Conservation (phyloP, 1,140 invertebrate species). For the Drosophila sulfurigaster region DNA sequence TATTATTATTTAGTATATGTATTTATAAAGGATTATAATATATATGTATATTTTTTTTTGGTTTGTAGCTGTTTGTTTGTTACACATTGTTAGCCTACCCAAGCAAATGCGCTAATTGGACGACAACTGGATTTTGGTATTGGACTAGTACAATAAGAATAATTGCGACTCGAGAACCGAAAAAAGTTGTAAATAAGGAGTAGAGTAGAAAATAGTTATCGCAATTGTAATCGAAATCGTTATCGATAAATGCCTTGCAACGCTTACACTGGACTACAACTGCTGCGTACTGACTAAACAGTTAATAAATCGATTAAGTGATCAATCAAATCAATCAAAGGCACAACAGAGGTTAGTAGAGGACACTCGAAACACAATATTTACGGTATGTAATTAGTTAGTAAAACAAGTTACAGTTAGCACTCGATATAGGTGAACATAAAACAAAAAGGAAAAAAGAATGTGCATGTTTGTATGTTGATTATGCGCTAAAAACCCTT, state of each 20-base stretch:
- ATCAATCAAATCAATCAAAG: slow-evolving; percentile 64
- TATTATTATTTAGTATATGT: slow-evolving; percentile 40
- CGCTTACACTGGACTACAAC: slow-evolving; percentile 41
- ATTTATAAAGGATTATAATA: slow-evolving; percentile 28
- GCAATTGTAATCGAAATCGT: slow-evolving; percentile 10
- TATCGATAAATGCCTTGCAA: slow-evolving; percentile 25
- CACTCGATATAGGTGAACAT: slow-evolving; percentile 71
- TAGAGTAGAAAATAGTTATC: slow-evolving; percentile 18
- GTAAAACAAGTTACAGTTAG: slow-evolving; percentile 79
- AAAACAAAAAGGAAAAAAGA: slow-evolving; percentile 40
- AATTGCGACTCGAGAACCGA: slow-evolving; percentile 33
- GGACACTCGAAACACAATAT: slow-evolving; percentile 76
- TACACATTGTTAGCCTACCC: slow-evolving; percentile 68
- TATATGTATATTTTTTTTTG: slow-evolving; percentile 8
- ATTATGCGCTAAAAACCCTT: slow-evolving; percentile 47
- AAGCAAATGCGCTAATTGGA: slow-evolving; percentile 74
- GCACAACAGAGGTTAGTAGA: slow-evolving; percentile 74
- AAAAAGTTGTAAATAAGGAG: slow-evolving; percentile 36
- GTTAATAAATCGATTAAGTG: slow-evolving; percentile 31
- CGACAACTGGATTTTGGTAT: slow-evolving; percentile 39
- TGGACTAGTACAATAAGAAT: slow-evolving; percentile 23
- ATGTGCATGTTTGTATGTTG: slow-evolving; percentile 51
- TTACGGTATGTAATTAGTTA: slow-evolving; percentile 55
- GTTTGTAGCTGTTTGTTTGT: slow-evolving; percentile 29
- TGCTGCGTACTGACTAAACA: slow-evolving; percentile 46